Base-by-base conservation (phyloP, 2,888 invertebrate species). In the Arenicola marina region DNA sequence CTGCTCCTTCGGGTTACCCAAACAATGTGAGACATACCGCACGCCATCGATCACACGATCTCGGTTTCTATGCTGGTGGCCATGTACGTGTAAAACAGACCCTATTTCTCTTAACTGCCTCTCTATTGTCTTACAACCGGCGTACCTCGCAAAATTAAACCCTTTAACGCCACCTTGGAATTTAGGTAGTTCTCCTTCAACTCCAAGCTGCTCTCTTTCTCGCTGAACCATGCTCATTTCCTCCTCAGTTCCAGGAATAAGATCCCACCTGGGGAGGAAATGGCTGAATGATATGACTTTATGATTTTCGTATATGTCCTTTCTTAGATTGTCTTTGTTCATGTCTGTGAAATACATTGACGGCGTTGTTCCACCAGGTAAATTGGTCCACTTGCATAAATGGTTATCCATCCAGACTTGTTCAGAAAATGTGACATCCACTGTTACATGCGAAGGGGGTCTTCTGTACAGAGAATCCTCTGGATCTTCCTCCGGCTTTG, bases 341-440 rank as follows among this genome's bases (percentile, higher is more conserved):
- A 67, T 31, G 7, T 59, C 38, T 4, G 62, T 53, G 57, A 73
- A 73, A 56, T 70, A 73, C 43, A 57, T 48, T 1, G 73, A 65
- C 33, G 45, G 53, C 11, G 68, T 63, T 32, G 21, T 44, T 4
- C 48, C 63, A 11, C 51, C 33, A 1, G 45, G 54, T 29, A 63
- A 44, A 11, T 48, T 44, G 3, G 68, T 66, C 72, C 72, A 73
- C 24, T 56, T 61, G 32, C 70, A 71, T 28, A 69, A 33, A 44
- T 67, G 64, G 32, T 72, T 73, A 57, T 73, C 73, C 72, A 73
- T 73, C 73, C 73, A 73, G 48, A 69, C 48, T 2, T 56, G n/a
- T 21, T 61, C 57, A 15, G 28, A 29, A 0, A 38, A 38, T 26
- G 45, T 11, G 0, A 43, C 44, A 31, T 73, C 58, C 33, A 68